A percentile compares a stretch with the other conserved stretches of the same genome.
Conservation (phyloP, 2,113 vertebrate genomes). For the Felis catus region DNA sequence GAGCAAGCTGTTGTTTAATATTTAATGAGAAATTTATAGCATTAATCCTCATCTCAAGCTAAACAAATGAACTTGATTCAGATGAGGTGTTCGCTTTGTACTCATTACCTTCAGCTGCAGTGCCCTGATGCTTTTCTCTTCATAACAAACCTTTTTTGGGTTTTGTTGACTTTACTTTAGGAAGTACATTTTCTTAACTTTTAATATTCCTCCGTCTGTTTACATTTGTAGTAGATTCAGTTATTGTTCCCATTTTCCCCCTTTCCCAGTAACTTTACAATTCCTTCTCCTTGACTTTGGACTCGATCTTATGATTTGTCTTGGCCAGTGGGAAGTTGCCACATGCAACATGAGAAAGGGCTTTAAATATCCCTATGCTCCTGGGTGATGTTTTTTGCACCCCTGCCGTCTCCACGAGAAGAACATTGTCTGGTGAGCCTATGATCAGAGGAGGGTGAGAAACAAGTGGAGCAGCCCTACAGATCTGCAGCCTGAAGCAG, state of each 20-base stretch:
- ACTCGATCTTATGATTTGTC: neutral
- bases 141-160: neutral
- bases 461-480: neutral
- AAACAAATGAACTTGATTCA: slow-evolving; percentile 16
- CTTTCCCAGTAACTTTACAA: neutral
- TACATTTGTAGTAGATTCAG: neutral
- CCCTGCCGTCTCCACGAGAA: neutral
- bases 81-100: neutral
- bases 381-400: neutral
- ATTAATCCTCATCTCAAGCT: neutral
- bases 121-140: neutral
- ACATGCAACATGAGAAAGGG: neutral
- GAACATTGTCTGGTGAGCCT: neutral
- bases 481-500: neutral
- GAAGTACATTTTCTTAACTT: neutral
- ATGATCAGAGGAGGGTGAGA: neutral
- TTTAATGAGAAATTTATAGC: slow-evolving; percentile 40
- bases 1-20: slow-evolving; percentile 37
- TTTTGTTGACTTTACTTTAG: neutral
- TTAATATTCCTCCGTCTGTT: neutral
- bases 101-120: neutral
- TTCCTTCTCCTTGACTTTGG: neutral
- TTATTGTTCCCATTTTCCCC: neutral
- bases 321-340: neutral
- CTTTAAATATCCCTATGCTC: neutral